A percentile compares a stretch with the other conserved stretches of the same genome.
phyloP scores from a whole-genome alignment of 1,140 invertebrate genomes.

The Drosophila neocordata region DNA sequence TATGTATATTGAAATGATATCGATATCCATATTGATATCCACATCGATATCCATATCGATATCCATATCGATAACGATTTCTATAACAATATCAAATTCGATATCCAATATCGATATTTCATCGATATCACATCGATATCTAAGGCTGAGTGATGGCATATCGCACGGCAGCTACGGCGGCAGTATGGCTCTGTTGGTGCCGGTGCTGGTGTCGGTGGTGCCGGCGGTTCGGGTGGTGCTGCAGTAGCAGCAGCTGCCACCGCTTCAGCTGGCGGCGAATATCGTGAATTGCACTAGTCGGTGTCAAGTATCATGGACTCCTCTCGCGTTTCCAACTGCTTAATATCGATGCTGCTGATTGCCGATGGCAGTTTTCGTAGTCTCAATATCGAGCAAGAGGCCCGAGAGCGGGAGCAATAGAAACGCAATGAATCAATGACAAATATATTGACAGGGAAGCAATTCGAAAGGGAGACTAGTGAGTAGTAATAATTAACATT shows the following conservation, averaged over 20 bases:
- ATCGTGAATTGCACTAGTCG: slow-evolving; percentile 89
- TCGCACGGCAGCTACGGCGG: slow-evolving; percentile 70
- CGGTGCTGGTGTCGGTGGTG: no score
- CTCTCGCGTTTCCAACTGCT: slow-evolving; percentile 94
- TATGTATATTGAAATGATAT: no score
- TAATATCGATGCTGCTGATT: slow-evolving; percentile 98
- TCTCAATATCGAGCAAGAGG: slow-evolving; percentile 96
- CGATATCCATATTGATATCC: no score
- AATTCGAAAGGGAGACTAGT: slow-evolving; percentile 79
- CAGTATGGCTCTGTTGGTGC: slow-evolving; percentile 48
- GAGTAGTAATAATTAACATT: slow-evolving; percentile 17
- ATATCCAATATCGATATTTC: no score
- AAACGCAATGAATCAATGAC: slow-evolving; percentile 85
- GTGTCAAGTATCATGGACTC: slow-evolving; percentile 97
- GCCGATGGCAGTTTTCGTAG: slow-evolving; percentile 97
- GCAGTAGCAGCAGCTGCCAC: slow-evolving; percentile 58
- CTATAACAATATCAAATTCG: no score
- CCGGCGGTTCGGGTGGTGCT: slow-evolving; percentile 35
- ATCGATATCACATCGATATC: no score
- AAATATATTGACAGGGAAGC: slow-evolving; percentile 84
- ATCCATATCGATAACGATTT: no score
- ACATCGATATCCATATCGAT: no score
- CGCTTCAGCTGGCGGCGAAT: slow-evolving; percentile 60
- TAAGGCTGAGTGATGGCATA: slow-evolving; percentile 50
- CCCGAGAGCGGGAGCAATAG: slow-evolving; percentile 92